Evolutionary conservation across 2,888 invertebrate genomes (phyloP), one percentile per base, ranked within the genome.

Genomic region (Macrosoma leucophasiata): DNA sequence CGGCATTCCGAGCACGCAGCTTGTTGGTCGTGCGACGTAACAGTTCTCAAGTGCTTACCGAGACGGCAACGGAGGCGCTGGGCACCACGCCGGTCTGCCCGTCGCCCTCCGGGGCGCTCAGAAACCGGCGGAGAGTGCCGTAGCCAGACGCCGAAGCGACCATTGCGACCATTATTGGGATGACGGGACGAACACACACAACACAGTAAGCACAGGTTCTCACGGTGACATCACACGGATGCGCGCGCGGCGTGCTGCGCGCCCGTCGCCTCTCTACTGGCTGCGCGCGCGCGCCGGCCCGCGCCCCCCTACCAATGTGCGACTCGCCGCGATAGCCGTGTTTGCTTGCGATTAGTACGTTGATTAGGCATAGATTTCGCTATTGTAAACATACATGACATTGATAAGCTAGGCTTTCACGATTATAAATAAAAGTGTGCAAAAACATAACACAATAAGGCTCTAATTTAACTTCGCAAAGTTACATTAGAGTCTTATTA

Each of bases 61-160:
- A 82, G 57, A 79, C 84, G 44, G 82, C 73, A 46, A 82, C 75
- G 29, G 82, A 79, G 52, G 78, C 70, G 55, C 67, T 66, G 46
- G 76, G 63, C 43, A 69, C 73, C 41, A 62, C 64, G 43, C 66
- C 59, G 36, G 68, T 61, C 13, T 51, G 61, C 40, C 68, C 62
- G 44, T 74, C 76, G 48, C 81, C 81, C 43, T 74, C 82, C 43
- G 82, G 79, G 39, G 72, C 82, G 67, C 82, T 82, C 39, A 82
- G 71, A 55, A 81, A 82, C 48, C 84, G 76, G 68, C 84, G 79
- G 48, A 82, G 71, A 42, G 82, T 79, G 69, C 81, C 82, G 65
- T 78, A 81, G 63, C 84, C 84, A 51, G 82, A 79, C 50, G 84
- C 82, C 39, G 84, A 82, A 36, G 82, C 82, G 47, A 84, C 81